Conservation (phyloP, 2,888 invertebrate genomes). For the Thumatha senex region DNA sequence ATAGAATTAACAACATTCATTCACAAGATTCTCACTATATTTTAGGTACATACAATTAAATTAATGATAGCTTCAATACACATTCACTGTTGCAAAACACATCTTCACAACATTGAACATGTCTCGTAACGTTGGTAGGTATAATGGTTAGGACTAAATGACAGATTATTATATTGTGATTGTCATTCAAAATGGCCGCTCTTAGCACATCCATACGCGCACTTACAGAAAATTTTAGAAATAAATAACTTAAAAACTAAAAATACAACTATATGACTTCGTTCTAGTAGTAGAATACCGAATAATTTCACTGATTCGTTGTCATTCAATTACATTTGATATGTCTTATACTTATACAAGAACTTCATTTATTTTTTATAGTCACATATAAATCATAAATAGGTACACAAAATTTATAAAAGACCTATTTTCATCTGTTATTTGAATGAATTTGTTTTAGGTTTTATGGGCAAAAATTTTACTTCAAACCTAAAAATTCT, state of each 20-base stretch:
- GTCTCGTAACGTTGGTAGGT: slow-evolving; percentile 36
- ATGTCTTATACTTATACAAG: slow-evolving; percentile 22
- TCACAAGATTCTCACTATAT: slow-evolving; percentile 29
- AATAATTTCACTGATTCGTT: slow-evolving; percentile 34
- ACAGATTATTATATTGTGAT: slow-evolving; percentile 42
- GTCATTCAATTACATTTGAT: slow-evolving; percentile 26
- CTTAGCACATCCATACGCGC: slow-evolving; percentile 41
- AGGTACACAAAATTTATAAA: neutral
- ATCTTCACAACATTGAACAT: slow-evolving; percentile 74
- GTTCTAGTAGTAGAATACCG: slow-evolving; percentile 48
- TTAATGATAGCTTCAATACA: slow-evolving; percentile 35
- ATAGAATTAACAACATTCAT: slow-evolving; percentile 36
- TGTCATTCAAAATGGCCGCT: slow-evolving; percentile 35
- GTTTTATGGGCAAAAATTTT: too few relatives aligned
- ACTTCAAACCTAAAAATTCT: too few relatives aligned
- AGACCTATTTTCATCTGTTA: neutral
- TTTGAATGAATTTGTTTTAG: neutral
- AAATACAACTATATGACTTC: slow-evolving; percentile 71
- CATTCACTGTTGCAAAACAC: slow-evolving; percentile 71
- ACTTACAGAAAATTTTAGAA: slow-evolving; percentile 48
- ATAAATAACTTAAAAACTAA: slow-evolving; percentile 74
- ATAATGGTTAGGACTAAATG: slow-evolving; percentile 30
- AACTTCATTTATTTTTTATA: slow-evolving; percentile 7
- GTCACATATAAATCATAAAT: neutral
- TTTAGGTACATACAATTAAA: slow-evolving; percentile 24